These are phyloP conservation scores for Phrynocephalus vlangalii DNA, from an alignment of 2,797 vertebrate genomes.

Conservation along the genomic window DNA sequence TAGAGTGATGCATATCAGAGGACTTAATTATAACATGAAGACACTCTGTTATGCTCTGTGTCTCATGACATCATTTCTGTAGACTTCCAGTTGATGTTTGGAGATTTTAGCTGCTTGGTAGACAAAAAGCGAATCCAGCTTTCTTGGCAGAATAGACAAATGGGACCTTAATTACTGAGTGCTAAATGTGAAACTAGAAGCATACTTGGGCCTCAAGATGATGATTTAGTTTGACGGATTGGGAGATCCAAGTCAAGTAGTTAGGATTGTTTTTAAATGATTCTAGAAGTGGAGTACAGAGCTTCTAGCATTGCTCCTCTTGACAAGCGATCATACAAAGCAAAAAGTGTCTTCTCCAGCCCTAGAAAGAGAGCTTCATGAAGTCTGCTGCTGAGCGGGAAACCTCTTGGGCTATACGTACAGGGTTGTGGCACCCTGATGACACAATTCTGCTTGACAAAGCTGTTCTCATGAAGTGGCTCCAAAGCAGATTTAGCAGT, in stretches of 20 bases:
- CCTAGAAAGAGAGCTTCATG: neutral
- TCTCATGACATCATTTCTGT: neutral
- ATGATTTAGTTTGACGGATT: neutral
- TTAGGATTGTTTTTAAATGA: neutral
- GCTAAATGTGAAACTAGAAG: neutral
- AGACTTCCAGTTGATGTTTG: neutral
- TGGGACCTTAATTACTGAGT: conserved; percentile 7
- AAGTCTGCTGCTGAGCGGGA: neutral
- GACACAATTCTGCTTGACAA: neutral
- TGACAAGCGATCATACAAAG: neutral
- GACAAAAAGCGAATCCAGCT: neutral
- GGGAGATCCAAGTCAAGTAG: neutral
- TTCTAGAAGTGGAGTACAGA: neutral
- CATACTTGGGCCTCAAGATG: neutral
- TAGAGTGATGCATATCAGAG: neutral
- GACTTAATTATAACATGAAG: neutral
- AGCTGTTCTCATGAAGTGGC: neutral
- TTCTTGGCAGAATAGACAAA: neutral
- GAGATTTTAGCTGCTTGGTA: neutral
- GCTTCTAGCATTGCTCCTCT: neutral
- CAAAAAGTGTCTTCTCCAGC: neutral
- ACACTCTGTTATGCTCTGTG: neutral
- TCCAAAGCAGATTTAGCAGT: neutral
- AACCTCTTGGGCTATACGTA: neutral
- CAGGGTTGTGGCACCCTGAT: neutral